Percentiles rank a stretch among this genome's conserved stretches.
These are phyloP conservation scores for Urosaurus nigricauda DNA, from an alignment of 2,797 vertebrate species.

Conservation along the genomic window DNA sequence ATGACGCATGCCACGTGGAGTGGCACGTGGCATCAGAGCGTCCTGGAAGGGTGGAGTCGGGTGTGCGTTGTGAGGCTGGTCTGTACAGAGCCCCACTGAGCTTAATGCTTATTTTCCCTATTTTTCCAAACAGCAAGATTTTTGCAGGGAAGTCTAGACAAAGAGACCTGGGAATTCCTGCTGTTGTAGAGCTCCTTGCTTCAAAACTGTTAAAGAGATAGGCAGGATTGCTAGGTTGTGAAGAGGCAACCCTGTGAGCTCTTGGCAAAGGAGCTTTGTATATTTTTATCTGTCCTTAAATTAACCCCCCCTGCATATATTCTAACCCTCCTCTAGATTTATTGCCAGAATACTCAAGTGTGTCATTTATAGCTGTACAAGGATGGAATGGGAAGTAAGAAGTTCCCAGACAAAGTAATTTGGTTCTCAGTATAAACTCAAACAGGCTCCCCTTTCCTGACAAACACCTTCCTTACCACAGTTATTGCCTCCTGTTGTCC, in stretches of 20 bases:
- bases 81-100: too few species aligned
- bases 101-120: not conserved
- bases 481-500: not conserved
- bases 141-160: not conserved
- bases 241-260: not conserved
- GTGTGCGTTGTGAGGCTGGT: too few species aligned
- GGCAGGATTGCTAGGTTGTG: not conserved
- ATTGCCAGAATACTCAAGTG: not conserved
- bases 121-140: not conserved
- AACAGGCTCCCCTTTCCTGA: not conserved
- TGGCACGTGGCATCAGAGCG: too few species aligned
- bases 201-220: not conserved
- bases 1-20: too few species aligned
- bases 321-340: not conserved
- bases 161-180: not conserved
- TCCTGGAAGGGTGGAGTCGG: too few species aligned
- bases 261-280: rapidly evolving
- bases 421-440: not conserved
- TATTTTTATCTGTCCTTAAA: rapidly evolving
- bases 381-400: rapidly evolving
- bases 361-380: not conserved
- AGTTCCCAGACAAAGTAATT: rapidly evolving
- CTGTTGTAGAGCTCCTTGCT: not conserved
- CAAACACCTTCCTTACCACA: not conserved
- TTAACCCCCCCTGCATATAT: not conserved